Percentiles rank a stretch among this genome's conserved stretches.
phyloP scores from a whole-genome alignment of 2,113 vertebrate genomes.

The Marmota monax region DNA sequence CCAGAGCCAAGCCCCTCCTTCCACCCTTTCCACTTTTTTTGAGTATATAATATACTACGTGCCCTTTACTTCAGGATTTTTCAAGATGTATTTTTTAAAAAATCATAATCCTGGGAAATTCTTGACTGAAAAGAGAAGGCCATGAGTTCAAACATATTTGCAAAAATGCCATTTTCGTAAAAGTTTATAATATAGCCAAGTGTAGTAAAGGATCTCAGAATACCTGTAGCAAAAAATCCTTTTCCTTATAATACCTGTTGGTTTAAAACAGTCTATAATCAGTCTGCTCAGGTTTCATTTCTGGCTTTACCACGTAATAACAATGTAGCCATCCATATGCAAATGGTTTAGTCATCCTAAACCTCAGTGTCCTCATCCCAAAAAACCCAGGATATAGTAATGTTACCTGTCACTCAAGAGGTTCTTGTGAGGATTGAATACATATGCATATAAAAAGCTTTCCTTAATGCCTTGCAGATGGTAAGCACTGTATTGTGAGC shows the following conservation, averaged over 20 bases:
- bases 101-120: background rate
- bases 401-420: background rate
- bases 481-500: background rate
- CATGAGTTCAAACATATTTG: background rate
- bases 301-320: background rate
- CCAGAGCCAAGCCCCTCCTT: background rate
- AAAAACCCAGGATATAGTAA: background rate
- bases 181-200: background rate
- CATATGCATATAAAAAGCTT: background rate
- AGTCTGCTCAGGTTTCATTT: background rate
- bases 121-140: slow-evolving; percentile 1
- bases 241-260: background rate
- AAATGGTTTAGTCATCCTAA: background rate
- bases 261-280: slow-evolving; percentile 4
- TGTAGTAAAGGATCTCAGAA: slow-evolving; percentile 3
- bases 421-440: background rate
- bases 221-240: background rate
- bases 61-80: background rate
- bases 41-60: background rate
- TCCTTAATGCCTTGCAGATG: background rate
- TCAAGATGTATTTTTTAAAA: background rate
- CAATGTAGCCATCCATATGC: background rate
- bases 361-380: background rate
- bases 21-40: background rate
- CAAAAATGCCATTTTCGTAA: slow-evolving; percentile 35